Evolutionary conservation across 2,888 invertebrate species (phyloP), one percentile per base, ranked within the genome.

Genomic region (Synergus japonicus): DNA sequence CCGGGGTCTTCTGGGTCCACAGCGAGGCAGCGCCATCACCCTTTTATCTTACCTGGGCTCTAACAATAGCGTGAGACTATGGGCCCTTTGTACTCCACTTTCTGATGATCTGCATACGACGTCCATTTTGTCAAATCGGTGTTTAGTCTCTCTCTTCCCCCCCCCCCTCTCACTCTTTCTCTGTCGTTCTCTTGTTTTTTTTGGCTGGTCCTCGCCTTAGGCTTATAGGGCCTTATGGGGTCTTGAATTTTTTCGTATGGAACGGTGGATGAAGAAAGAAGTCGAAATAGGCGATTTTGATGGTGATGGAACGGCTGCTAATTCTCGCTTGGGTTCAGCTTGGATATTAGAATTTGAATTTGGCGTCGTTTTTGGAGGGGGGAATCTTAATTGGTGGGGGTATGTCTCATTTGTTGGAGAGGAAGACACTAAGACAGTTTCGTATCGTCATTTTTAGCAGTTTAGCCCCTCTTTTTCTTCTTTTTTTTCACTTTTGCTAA

Each of bases 21-120:
- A 80, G 77, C 67, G 79, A 69, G 81, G 79, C 81, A 78, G 73
- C 77, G 78, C 76, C 78, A 65, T 80, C 76, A 85, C 85, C 85
- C 91, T 90, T 91, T 92, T 92, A 91, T 92, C 89, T 92, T 92
- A 92, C 91, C 92, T 92, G 91, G 85, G 85, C 80, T 83, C 85
- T 80, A 73, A 91, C 91, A 91, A 92, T 91, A 92, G 90, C 91
- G 91, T 92, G 91, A 91, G 91, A 92, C 91, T 92, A 92, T 92
- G 89, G 91, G 85, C 87, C 91, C 87, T 91, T 92, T 91, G 91
- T 91, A 89, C 88, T 89, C 86, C 85, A 88, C 89, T 90, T 91
- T 91, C 87, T 86, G 86, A 85, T 85, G 85, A 91, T 92, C 91
- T 91, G 90, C 91, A 91, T 91, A 90, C 87, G 88, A 87, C 86